Percentiles rank a stretch among this genome's conserved stretches.
These are phyloP conservation scores for Pristionchus exspectatus DNA, from an alignment of 2,888 invertebrate genomes.

Conservation along the genomic window DNA sequence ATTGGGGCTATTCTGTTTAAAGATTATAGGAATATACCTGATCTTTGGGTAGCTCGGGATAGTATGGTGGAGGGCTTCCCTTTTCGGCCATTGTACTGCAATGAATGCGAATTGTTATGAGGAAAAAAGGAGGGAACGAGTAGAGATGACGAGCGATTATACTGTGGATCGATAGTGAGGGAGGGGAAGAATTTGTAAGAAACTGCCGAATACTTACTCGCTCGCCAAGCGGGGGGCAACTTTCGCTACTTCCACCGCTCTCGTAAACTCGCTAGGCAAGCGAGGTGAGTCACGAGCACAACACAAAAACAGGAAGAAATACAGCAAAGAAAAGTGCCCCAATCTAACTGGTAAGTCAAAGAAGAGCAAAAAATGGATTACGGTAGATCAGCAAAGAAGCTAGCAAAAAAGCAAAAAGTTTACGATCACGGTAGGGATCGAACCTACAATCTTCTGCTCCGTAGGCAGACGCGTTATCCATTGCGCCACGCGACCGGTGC, in stretches of 20 bases:
- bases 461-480: slow-evolving; percentile 79
- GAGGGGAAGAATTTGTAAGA: neutral
- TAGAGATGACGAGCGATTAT: slow-evolving; percentile 9
- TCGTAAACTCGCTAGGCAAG: slow-evolving; percentile 9
- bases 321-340: neutral
- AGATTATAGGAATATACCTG: slow-evolving; percentile 21
- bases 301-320: neutral
- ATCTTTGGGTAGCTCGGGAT: slow-evolving; percentile 39
- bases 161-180: slow-evolving; percentile 36
- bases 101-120: slow-evolving; percentile 19
- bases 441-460: slow-evolving; percentile 80
- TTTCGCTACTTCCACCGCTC: neutral
- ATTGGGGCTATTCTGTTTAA: neutral
- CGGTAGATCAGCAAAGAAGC: neutral
- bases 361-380: neutral
- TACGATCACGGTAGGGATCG: slow-evolving; percentile 74
- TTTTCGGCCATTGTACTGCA: slow-evolving; percentile 42
- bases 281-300: slow-evolving; percentile 4
- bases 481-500: slow-evolving; percentile 72
- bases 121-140: neutral
- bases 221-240: neutral
- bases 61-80: slow-evolving; percentile 50
- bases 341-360: neutral
- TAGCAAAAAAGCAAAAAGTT: neutral
- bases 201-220: slow-evolving; percentile 11